Percentiles rank a stretch among this genome's conserved stretches.
These are phyloP conservation scores for Acrocephalus scirpaceus DNA, from an alignment of 2,797 vertebrate species.

Conservation along the genomic window DNA sequence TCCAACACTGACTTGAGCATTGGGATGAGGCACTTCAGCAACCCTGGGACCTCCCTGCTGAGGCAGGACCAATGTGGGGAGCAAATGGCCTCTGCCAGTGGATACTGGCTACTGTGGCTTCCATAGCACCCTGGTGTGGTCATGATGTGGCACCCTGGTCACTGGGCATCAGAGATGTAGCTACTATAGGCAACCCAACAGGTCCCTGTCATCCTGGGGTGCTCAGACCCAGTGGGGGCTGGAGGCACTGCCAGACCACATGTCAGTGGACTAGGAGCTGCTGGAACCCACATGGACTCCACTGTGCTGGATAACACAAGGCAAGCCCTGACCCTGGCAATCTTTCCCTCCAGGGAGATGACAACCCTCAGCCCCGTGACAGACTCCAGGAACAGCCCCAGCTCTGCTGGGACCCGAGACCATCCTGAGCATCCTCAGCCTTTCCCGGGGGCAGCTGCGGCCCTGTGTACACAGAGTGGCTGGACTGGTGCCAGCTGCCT, in stretches of 20 bases:
- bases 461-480: not conserved
- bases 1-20: not conserved
- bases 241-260: not conserved
- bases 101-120: not conserved
- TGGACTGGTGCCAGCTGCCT: not conserved
- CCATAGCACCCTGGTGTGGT: not conserved
- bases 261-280: not conserved
- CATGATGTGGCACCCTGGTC: rapidly evolving
- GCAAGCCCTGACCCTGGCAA: not conserved
- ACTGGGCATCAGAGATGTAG: not conserved
- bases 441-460: rapidly evolving
- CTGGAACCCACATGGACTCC: rapidly evolving
- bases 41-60: not conserved
- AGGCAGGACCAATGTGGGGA: rapidly evolving
- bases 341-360: not conserved
- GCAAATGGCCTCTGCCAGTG: rapidly evolving
- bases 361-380: not conserved
- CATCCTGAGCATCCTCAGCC: not conserved
- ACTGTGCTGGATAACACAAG: rapidly evolving
- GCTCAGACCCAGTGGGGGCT: no score
- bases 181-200: not conserved
- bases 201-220: not conserved
- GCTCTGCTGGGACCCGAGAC: not conserved
- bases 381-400: not conserved
- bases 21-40: not conserved